These are phyloP conservation scores for Hanleya hanleyi DNA, from an alignment of 2,888 invertebrate species.

Conservation along the genomic window DNA sequence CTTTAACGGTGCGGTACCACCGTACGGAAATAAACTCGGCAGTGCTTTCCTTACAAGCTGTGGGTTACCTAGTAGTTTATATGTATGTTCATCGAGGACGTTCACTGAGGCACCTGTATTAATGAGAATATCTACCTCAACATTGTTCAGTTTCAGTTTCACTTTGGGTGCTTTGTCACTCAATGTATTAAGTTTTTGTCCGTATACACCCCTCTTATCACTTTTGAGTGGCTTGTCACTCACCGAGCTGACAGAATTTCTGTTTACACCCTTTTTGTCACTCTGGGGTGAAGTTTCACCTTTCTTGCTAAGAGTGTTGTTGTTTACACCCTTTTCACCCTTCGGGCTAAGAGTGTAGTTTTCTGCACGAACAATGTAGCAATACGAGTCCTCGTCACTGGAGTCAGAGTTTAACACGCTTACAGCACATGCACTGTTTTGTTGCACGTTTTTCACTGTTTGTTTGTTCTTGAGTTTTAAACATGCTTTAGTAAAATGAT, in stretches of 20 bases:
- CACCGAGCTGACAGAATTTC: no score
- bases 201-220: no score
- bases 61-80: no score
- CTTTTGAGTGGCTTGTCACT: no score
- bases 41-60: no score
- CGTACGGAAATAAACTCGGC: not conserved
- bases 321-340: no score
- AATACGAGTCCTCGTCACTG: not conserved
- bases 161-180: not conserved
- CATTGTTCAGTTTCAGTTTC: not conserved
- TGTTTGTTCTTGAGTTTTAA: not conserved
- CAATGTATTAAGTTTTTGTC: no score
- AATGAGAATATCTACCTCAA: not conserved
- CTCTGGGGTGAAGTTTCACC: no score
- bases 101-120: not conserved
- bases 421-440: not conserved
- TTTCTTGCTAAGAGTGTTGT: no score
- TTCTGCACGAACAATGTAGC: not conserved
- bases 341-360: no score
- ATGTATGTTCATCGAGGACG: not conserved
- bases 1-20: not conserved
- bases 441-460: not conserved
- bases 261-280: no score
- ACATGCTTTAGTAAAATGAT: slow-evolving; percentile 22
- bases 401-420: no score